A percentile compares a stretch with the other conserved stretches of the same genome.
Conservation (phyloP, 2,888 invertebrate species). For the Osmoderma eremita region DNA sequence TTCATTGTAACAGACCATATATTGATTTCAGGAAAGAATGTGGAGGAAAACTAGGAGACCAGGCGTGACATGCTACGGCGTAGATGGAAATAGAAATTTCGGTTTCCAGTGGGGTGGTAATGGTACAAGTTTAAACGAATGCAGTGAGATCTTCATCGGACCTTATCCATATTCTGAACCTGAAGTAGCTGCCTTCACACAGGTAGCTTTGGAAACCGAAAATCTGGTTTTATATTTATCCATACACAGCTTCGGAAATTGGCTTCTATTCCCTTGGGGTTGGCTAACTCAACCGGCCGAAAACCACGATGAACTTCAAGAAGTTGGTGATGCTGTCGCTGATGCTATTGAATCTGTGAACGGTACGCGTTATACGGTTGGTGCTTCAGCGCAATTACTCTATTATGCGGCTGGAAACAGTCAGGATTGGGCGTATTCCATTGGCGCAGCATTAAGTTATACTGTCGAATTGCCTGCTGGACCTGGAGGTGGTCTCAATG, state of each 20-base stretch:
- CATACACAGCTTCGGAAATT: slow-evolving; percentile 76
- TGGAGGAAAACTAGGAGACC: slow-evolving; percentile 54
- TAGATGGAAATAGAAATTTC: slow-evolving; percentile 62
- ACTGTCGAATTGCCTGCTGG: slow-evolving; percentile 70
- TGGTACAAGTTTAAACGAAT: slow-evolving; percentile 58
- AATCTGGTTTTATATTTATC: slow-evolving; percentile 72
- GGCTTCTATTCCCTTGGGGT: slow-evolving; percentile 76
- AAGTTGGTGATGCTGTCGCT: slow-evolving; percentile 63
- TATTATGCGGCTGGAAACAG: slow-evolving; percentile 71
- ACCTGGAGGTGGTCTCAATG: slow-evolving; percentile 65
- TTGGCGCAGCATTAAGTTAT: slow-evolving; percentile 69
- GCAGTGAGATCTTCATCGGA: slow-evolving; percentile 65
- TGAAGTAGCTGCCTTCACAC: slow-evolving; percentile 67
- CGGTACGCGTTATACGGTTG: slow-evolving; percentile 66
- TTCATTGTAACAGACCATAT: not conserved
- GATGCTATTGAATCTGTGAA: slow-evolving; percentile 60
- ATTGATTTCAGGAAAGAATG: slow-evolving; percentile 47
- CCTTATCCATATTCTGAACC: slow-evolving; percentile 64
- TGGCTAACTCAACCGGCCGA: slow-evolving; percentile 67
- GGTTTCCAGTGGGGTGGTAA: slow-evolving; percentile 73
- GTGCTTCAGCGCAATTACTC: slow-evolving; percentile 62
- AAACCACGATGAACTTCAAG: slow-evolving; percentile 64
- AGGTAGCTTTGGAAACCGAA: slow-evolving; percentile 65
- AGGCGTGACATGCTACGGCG: slow-evolving; percentile 46
- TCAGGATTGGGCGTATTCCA: slow-evolving; percentile 72